Evolutionary conservation across 2,888 invertebrate species (phyloP).

Genomic region (Branchipolynoe longqiensis): DNA sequence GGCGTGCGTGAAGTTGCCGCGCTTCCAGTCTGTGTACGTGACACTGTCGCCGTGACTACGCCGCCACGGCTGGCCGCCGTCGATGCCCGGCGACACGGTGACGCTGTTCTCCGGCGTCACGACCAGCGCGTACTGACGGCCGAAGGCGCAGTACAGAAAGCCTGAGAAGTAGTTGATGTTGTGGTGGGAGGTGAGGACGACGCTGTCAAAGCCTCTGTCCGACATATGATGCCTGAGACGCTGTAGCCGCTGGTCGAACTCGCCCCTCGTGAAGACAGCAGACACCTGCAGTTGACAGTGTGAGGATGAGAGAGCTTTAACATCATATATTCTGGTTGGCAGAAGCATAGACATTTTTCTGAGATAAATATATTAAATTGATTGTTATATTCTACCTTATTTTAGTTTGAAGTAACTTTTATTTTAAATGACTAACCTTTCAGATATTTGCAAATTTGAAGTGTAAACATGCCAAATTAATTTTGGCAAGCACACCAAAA

Average conservation of each 20-base stretch:
- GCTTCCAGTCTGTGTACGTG: slow-evolving; percentile 65
- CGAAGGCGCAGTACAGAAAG: slow-evolving; percentile 63
- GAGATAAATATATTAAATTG: no score
- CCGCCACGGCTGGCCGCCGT: slow-evolving; percentile 64
- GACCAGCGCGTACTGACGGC: slow-evolving; percentile 60
- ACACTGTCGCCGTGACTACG: slow-evolving; percentile 60
- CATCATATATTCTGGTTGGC: neutral
- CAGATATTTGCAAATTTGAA: no score
- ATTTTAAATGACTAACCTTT: no score
- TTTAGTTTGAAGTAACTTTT: no score
- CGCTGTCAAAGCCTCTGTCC: slow-evolving; percentile 34
- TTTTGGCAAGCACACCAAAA: no score
- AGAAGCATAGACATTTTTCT: neutral
- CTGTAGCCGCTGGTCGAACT: slow-evolving; percentile 54
- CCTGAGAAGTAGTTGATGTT: slow-evolving; percentile 64
- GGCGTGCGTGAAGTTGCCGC: slow-evolving; percentile 62
- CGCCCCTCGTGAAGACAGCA: slow-evolving; percentile 51
- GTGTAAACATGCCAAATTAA: no score
- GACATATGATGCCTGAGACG: slow-evolving; percentile 58
- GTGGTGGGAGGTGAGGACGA: slow-evolving; percentile 64
- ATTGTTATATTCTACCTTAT: no score
- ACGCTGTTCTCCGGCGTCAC: slow-evolving; percentile 59
- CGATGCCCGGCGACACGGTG: slow-evolving; percentile 58
- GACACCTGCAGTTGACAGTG: slow-evolving; percentile 18
- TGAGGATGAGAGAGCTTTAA: no score